Conservation (phyloP, 2,113 vertebrate genomes). For the Phocoena phocoena region DNA sequence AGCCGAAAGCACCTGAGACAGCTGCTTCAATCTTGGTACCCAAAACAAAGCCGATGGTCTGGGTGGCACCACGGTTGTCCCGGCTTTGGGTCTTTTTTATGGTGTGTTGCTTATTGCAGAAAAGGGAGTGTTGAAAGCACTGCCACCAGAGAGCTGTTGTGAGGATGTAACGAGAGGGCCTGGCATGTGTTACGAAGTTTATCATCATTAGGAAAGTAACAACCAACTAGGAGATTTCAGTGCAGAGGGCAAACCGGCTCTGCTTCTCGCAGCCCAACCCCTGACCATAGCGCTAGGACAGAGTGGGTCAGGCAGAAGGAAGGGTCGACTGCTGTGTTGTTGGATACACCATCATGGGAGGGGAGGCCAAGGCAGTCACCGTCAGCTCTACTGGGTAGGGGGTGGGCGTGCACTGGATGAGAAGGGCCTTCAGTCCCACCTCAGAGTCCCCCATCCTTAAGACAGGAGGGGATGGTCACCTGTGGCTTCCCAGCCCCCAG, state of each 20-base stretch:
- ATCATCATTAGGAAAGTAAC: neutral
- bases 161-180: neutral
- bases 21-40: neutral
- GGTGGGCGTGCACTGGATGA: neutral
- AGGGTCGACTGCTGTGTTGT: neutral
- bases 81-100: neutral
- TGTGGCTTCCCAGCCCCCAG: neutral
- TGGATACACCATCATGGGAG: neutral
- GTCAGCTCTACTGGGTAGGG: neutral
- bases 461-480: neutral
- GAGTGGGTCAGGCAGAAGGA: neutral
- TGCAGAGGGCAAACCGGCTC: too few species aligned
- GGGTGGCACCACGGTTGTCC: neutral
- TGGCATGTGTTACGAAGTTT: neutral
- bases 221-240: neutral
- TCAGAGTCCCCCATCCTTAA: fast-evolving
- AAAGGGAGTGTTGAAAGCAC: neutral
- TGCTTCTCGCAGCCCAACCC: neutral
- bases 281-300: fast-evolving
- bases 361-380: neutral
- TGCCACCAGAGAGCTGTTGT: neutral
- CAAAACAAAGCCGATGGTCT: neutral
- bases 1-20: neutral
- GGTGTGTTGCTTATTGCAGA: too few species aligned
- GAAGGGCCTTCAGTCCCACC: neutral